Evolutionary conservation across 1,140 invertebrate species (phyloP).

Genomic region (Oedothorax gibbosus): DNA sequence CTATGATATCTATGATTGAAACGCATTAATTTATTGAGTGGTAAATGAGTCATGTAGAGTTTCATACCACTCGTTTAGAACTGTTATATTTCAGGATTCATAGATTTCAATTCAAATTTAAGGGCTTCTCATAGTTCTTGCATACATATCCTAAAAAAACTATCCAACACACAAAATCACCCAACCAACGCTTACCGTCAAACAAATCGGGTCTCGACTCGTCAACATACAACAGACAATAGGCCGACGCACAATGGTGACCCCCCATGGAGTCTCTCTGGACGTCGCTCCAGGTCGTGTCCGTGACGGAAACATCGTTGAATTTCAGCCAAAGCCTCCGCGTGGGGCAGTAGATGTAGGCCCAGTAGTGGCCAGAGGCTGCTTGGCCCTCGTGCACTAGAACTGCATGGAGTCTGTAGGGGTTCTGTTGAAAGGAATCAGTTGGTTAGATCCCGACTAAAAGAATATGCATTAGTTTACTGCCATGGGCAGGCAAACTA

Average conservation of each 20-base stretch:
- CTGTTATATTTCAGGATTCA: too few relatives aligned
- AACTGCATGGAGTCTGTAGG: conserved; percentile 71
- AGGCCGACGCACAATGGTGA: conserved; percentile 71
- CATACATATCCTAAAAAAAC: too few relatives aligned
- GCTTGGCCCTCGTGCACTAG: conserved; percentile 73
- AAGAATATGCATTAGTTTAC: too few relatives aligned
- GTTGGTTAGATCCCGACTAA: background rate
- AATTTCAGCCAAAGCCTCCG: conserved; percentile 69
- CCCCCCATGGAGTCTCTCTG: conserved; percentile 71
- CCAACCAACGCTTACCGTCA: conserved; percentile 56
- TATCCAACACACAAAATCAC: too few relatives aligned
- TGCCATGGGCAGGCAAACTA: too few relatives aligned
- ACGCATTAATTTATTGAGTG: too few relatives aligned
- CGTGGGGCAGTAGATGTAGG: conserved; percentile 69
- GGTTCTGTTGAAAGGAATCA: conserved; percentile 52
- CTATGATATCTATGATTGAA: too few relatives aligned
- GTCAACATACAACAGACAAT: conserved; percentile 72
- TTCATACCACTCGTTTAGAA: too few relatives aligned
- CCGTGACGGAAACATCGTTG: conserved; percentile 71
- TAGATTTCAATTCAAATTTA: too few relatives aligned
- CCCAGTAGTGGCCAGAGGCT: conserved; percentile 73
- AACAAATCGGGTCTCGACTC: conserved; percentile 64
- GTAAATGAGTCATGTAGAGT: too few relatives aligned
- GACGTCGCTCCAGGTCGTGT: conserved; percentile 71
- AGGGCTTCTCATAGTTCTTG: too few relatives aligned